Percentiles rank a stretch among this genome's conserved stretches.
Evolutionary conservation across 2,113 vertebrate genomes (phyloP).

Genomic region (Daphoenositta chrysoptera): DNA sequence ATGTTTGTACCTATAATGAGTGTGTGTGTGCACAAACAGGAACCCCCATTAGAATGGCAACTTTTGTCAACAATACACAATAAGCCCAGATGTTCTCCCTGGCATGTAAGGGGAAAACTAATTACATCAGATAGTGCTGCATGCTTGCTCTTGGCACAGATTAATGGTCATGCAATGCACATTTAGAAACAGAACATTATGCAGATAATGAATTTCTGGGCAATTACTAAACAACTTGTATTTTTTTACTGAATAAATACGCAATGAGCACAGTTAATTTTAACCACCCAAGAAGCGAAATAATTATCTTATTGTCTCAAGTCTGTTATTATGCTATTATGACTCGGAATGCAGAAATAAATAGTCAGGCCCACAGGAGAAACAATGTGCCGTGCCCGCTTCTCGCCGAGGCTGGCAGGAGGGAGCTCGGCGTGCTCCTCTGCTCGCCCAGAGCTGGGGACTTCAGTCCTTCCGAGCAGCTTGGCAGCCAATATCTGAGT

Average conservation of each 20-base stretch:
- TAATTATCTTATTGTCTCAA: conserved; percentile 41
- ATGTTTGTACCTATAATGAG: not conserved
- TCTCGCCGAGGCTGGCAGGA: not conserved
- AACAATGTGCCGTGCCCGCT: not conserved
- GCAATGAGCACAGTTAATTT: not conserved
- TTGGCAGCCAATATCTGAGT: not conserved
- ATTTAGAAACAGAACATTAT: conserved; percentile 51
- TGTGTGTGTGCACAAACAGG: not conserved
- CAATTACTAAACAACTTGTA: conserved; percentile 19
- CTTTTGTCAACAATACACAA: not conserved
- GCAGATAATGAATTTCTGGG: conserved; percentile 50
- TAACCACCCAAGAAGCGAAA: conserved; percentile 36
- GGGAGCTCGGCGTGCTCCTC: fast-evolving
- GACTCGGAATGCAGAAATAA: not conserved
- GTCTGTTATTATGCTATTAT: conserved; percentile 45
- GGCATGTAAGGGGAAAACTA: not conserved
- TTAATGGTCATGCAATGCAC: not conserved
- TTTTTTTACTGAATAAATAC: conserved; percentile 19
- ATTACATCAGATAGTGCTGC: conserved; percentile 29
- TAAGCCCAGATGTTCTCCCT: conserved; percentile 43
- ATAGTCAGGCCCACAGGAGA: not conserved
- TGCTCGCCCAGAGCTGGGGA: not conserved
- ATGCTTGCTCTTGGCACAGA: conserved; percentile 25
- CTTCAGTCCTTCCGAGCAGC: not conserved
- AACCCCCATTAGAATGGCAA: not conserved